Conservation (phyloP, 1,140 invertebrate genomes). For the Apis dorsata region DNA sequence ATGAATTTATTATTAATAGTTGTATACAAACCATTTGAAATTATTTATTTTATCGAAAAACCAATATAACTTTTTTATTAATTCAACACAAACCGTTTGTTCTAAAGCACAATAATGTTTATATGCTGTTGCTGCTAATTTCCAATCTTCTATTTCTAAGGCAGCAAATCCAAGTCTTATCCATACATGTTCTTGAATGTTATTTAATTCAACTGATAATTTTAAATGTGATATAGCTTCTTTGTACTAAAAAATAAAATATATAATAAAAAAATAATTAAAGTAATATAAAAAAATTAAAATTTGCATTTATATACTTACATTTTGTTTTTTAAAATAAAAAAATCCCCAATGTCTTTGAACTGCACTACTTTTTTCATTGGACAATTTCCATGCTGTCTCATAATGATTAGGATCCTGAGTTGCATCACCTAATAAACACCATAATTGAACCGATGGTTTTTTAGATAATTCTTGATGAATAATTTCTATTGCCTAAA, state of each 20-base stretch:
- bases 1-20: no score
- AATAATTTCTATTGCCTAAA: conserved; percentile 93
- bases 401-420: conserved; percentile 87
- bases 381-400: conserved; percentile 94
- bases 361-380: conserved; percentile 87
- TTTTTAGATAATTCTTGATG: conserved; percentile 88
- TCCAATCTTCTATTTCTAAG: conserved; percentile 89
- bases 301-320: conserved; percentile 54
- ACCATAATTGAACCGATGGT: conserved; percentile 92
- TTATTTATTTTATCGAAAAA: no score
- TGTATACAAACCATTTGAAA: no score
- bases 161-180: conserved; percentile 92
- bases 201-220: conserved; percentile 90
- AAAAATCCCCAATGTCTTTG: conserved; percentile 92
- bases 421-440: conserved; percentile 92
- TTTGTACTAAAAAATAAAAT: conserved; percentile 81
- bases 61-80: no score
- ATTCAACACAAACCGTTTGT: conserved; percentile 82
- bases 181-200: conserved; percentile 91
- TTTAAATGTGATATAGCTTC: conserved; percentile 90
- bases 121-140: conserved; percentile 91
- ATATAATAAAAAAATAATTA: conserved; percentile 29
- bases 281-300: conserved; percentile 19
- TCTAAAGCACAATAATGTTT: conserved; percentile 92
- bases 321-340: conserved; percentile 86